Conservation (phyloP, 2,888 invertebrate genomes). For the Pseudoips prasinana region DNA sequence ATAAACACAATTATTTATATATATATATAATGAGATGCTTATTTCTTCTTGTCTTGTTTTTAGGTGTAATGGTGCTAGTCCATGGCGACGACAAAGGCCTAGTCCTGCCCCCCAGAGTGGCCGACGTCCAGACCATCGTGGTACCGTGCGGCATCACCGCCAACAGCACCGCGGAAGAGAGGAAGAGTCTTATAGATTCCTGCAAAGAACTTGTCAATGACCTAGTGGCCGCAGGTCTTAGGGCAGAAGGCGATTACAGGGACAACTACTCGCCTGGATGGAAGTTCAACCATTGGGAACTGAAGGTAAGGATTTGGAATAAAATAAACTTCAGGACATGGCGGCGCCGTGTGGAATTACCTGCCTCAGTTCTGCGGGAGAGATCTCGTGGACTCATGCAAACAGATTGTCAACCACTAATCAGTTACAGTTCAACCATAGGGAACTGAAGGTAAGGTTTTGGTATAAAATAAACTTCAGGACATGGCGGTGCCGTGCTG, state of each 20-base stretch:
- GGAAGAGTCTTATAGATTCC: slow-evolving; percentile 83
- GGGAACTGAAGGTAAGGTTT: too few species aligned
- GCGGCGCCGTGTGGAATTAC: too few species aligned
- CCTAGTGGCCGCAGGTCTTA: slow-evolving; percentile 84
- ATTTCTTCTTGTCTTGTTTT: neutral
- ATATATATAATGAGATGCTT: too few species aligned
- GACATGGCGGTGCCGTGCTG: too few species aligned
- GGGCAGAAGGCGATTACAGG: slow-evolving; percentile 92
- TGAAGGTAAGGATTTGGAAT: slow-evolving; percentile 84
- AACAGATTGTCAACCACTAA: too few species aligned
- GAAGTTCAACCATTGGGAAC: slow-evolving; percentile 99
- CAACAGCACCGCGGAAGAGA: slow-evolving; percentile 87
- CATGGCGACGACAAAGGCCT: slow-evolving; percentile 98
- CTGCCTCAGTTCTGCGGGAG: too few species aligned
- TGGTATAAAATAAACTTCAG: too few species aligned
- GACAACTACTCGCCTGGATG: slow-evolving; percentile 99
- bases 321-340: too few species aligned
- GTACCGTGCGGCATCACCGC: slow-evolving; percentile 98
- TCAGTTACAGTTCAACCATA: too few species aligned
- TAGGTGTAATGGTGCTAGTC: slow-evolving; percentile 94
- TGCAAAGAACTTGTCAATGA: slow-evolving; percentile 87
- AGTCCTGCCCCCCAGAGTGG: slow-evolving; percentile 96
- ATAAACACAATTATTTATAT: too few species aligned
- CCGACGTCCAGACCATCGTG: slow-evolving; percentile 92
- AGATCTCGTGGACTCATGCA: too few species aligned